Evolutionary conservation across 2,888 invertebrate species (phyloP), one percentile per base, ranked within the genome.

Genomic region (Drosophila algonquin): DNA sequence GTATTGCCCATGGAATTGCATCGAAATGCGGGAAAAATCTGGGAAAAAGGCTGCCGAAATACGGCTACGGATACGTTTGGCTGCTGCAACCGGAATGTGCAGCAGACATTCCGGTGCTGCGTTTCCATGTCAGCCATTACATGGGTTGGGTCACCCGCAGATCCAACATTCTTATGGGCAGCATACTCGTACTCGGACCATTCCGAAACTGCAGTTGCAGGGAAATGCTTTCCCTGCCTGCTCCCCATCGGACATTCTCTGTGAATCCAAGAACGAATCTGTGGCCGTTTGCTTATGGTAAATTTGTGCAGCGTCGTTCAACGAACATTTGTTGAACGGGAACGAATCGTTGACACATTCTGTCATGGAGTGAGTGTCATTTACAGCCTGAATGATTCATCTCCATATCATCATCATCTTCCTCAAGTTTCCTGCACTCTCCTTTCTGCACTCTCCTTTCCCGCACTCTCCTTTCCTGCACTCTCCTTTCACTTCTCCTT

Each of bases 1-100:
- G 71, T 79, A 69, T 71, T 81, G 86, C 70, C 75, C 81, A 75
- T 81, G 76, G 82, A 84, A 76, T 61, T 80, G 77, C 80, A 77
- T 77, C 56, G 71, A 54, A 61, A 60, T 60, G 71, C 50, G 52
- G 8, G 53, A 44, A 16, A 52, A 72, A 52, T 62, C 44, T 12
- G 50, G 30, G n/a, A 47, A 35, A 59, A 56, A 53, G 14, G 40
- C 2, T 0, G 10, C 40, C 12, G 10, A 32, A 30, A 30, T 30
- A 21, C 18, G 40, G 40, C 6, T 18, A 18, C 18, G 21, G 50
- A 45, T 32, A 16, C 40, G 40, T 7, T 7, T 40, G 5, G 40
- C 2, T 40, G n/a, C 2, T 40, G 40, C 40, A 7, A 40, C 14
- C 14, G 40, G n/a, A n/a, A 40, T 40, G 40, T n/a, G 40, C 40